Conservation (phyloP, 2,113 vertebrate genomes). For the Eretmochelys imbricata region DNA sequence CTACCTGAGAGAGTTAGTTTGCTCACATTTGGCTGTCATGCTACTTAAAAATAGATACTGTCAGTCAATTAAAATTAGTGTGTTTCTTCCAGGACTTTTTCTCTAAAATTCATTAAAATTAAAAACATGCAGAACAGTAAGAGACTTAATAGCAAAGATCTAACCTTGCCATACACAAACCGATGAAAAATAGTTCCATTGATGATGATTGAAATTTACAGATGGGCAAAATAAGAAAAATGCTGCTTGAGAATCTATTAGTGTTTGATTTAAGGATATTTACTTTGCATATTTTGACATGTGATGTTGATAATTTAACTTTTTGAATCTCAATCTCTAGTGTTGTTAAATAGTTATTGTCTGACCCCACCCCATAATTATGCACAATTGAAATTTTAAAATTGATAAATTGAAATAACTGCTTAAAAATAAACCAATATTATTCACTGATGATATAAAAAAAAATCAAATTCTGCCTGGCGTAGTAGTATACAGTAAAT, state of each 20-base stretch:
- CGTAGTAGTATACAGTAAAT: rapidly evolving
- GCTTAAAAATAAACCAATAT: background rate
- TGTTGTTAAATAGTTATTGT: background rate
- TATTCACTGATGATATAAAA: background rate
- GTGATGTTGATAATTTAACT: background rate
- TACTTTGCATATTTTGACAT: background rate
- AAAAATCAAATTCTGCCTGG: background rate
- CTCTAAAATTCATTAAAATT: rapidly evolving
- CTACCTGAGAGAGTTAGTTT: background rate
- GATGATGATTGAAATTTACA: background rate
- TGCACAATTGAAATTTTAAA: background rate
- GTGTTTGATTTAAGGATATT: background rate
- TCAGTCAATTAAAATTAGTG: background rate
- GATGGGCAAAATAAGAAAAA: background rate
- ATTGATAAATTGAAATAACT: too few relatives aligned
- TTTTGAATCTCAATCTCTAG: background rate
- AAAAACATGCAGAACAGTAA: background rate
- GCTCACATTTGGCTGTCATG: background rate
- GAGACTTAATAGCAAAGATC: background rate
- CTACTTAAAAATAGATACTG: background rate
- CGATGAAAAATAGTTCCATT: background rate
- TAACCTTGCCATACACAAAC: background rate
- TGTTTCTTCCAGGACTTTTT: rapidly evolving
- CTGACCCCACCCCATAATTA: background rate
- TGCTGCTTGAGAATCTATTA: background rate